Conservation (phyloP, 2,113 vertebrate genomes). For the Prunella himalayana region DNA sequence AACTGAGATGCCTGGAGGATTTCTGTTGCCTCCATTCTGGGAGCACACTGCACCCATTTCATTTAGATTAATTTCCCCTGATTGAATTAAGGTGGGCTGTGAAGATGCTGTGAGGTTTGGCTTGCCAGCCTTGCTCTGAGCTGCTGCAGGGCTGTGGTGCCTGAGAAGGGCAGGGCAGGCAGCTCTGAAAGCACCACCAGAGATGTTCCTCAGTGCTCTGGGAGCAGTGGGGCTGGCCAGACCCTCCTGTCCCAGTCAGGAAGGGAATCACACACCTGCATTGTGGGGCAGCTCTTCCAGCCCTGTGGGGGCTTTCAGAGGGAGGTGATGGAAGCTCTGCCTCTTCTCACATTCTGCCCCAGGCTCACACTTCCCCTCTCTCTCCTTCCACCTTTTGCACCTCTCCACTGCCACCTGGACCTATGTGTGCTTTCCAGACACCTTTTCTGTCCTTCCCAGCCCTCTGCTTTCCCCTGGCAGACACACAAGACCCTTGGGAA, state of each 20-base stretch:
- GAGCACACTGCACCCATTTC: not conserved
- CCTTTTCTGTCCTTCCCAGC: not conserved
- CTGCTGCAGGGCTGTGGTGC: not conserved
- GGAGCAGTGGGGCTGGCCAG: not conserved
- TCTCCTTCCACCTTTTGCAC: not conserved
- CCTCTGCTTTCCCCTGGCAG: not conserved
- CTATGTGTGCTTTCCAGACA: not conserved
- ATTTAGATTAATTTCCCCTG: not conserved
- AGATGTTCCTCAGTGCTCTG: not conserved
- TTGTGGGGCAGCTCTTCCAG: not conserved
- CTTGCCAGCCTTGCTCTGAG: fast-evolving
- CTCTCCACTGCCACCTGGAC: not conserved
- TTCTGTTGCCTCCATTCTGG: not conserved
- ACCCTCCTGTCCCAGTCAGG: not conserved
- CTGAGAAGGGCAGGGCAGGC: not conserved
- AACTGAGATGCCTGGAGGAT: not conserved
- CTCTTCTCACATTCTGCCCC: not conserved
- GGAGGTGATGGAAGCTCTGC: not conserved
- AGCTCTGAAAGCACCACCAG: not conserved
- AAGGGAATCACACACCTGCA: not conserved
- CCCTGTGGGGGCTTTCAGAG: not conserved
- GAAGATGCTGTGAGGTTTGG: not conserved
- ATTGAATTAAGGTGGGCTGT: not conserved
- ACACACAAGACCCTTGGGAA: not conserved
- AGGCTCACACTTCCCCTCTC: not conserved